Evolutionary conservation across 2,113 vertebrate species (phyloP).

Genomic region (Vidua macroura): DNA sequence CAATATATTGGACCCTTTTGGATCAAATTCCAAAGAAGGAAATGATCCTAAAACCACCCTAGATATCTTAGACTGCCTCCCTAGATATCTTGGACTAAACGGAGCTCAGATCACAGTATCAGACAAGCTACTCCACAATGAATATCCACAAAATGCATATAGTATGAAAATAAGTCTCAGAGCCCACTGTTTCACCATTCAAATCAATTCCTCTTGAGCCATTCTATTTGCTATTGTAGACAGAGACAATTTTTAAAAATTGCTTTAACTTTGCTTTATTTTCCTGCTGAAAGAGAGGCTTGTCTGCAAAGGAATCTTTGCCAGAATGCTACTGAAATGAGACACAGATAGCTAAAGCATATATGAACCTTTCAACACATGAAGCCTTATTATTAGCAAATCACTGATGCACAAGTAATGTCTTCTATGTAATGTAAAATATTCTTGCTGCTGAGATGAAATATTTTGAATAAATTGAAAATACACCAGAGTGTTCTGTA

Average conservation of each 20-base stretch:
- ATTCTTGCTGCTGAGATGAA: background rate
- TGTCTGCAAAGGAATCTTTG: background rate
- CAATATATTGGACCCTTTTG: background rate
- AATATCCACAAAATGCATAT: background rate
- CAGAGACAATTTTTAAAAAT: background rate
- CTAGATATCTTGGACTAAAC: background rate
- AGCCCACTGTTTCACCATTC: background rate
- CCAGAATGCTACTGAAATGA: background rate
- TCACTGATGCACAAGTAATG: background rate
- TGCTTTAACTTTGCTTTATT: background rate
- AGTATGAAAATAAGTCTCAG: background rate
- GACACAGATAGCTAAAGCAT: background rate
- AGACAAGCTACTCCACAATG: background rate
- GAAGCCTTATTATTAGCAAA: background rate
- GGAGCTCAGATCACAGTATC: background rate
- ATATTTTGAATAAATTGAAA: background rate
- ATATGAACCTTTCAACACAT: background rate
- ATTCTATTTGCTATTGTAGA: background rate
- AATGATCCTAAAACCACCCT: background rate
- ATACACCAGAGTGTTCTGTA: background rate
- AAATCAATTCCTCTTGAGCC: background rate
- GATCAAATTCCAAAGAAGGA: background rate
- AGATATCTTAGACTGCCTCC: background rate
- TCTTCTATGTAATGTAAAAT: background rate
- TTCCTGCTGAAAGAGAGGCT: background rate